Conservation (phyloP, 2,113 vertebrate genomes). For the Cyrtonyx montezumae region DNA sequence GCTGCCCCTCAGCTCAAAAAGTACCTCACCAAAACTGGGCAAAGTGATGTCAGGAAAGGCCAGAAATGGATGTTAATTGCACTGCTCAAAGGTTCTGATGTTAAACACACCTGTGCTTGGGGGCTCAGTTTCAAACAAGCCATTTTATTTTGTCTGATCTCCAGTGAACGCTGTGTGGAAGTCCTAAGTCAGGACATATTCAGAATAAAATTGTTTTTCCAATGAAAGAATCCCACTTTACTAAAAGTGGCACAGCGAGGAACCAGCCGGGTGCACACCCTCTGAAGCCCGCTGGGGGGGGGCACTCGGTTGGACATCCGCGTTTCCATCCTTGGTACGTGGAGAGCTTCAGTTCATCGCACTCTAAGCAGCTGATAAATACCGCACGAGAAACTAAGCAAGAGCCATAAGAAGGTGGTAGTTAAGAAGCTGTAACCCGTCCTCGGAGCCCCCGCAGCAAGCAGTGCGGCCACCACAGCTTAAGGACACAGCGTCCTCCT, state of each 20-base stretch:
- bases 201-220: not conserved
- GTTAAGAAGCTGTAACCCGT: not conserved
- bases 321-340: not conserved
- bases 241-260: not conserved
- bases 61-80: not conserved
- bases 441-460: not conserved
- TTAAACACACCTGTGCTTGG: not conserved
- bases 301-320: not conserved
- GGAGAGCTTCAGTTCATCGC: not conserved
- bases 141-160: not conserved
- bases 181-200: not conserved
- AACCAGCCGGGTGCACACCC: not conserved
- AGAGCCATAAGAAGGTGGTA: not conserved
- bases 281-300: not conserved
- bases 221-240: not conserved
- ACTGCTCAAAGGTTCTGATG: not conserved
- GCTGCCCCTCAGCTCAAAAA: not conserved
- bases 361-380: not conserved
- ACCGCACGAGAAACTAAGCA: not conserved
- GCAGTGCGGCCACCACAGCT: no score
- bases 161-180: not conserved
- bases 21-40: not conserved
- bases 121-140: not conserved
- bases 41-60: not conserved
- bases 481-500: not conserved